Evolutionary conservation across 2,797 vertebrate genomes (phyloP).

Genomic region (Scolopax bukidnonensis): DNA sequence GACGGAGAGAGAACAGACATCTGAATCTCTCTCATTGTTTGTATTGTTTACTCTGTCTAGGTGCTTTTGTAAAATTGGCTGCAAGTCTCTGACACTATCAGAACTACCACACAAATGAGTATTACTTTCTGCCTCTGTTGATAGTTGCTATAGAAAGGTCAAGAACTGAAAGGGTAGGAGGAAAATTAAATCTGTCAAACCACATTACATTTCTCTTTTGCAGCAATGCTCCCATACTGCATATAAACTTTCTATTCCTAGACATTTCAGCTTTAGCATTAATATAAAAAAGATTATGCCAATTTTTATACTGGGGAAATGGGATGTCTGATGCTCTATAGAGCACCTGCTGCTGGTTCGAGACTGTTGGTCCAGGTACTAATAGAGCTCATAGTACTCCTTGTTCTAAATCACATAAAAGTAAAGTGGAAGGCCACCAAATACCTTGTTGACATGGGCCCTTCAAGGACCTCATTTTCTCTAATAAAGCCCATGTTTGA

Average conservation of each 20-base stretch:
- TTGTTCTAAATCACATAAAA: background rate
- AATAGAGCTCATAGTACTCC: background rate
- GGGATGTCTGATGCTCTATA: background rate
- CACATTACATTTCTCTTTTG: background rate
- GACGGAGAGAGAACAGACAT: background rate
- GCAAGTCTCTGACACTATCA: background rate
- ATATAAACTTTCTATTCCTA: background rate
- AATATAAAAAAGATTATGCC: background rate
- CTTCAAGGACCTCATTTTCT: background rate
- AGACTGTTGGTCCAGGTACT: background rate
- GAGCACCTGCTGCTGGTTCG: background rate
- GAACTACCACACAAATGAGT: background rate
- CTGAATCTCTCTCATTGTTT: background rate
- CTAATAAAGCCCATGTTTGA: background rate
- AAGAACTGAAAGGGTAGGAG: conserved; percentile 6
- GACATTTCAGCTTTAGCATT: background rate
- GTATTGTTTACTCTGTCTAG: background rate
- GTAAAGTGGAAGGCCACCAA: background rate
- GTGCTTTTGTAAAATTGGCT: background rate
- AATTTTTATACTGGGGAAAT: background rate
- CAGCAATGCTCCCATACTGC: background rate
- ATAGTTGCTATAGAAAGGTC: conserved; percentile 25
- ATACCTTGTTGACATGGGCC: background rate
- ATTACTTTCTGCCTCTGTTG: conserved; percentile 2
- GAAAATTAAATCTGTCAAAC: conserved; percentile 25